Conservation (phyloP, 2,888 invertebrate genomes). For the Polydrusus pterygomalis region DNA sequence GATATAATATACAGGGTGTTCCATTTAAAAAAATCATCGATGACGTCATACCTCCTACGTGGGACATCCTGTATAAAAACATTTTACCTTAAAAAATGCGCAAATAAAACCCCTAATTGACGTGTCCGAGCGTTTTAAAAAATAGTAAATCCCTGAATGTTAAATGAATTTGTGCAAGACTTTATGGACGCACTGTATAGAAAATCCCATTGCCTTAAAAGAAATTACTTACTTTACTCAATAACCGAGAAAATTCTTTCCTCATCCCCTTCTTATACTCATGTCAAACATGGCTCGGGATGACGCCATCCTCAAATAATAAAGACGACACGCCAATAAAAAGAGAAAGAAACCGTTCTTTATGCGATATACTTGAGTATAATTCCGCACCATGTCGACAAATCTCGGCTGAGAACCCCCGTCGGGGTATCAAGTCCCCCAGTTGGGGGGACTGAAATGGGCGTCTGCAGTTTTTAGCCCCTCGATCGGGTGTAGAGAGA, state of each 20-base stretch:
- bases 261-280: not conserved
- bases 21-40: too few relatives aligned
- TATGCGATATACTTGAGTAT: conserved; percentile 40
- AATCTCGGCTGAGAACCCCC: conserved; percentile 43
- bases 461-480: conserved; percentile 31
- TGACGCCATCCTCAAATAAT: conserved; percentile 26
- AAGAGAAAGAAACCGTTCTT: conserved; percentile 31
- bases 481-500: conserved; percentile 4
- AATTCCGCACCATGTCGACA: conserved; percentile 50
- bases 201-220: not conserved
- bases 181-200: not conserved
- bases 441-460: conserved; percentile 3
- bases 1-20: too few relatives aligned
- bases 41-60: too few relatives aligned
- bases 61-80: too few relatives aligned
- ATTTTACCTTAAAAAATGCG: too few relatives aligned
- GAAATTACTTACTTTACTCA: not conserved
- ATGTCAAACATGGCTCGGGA: not conserved
- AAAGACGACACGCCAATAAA: conserved; percentile 28
- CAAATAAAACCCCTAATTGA: too few relatives aligned
- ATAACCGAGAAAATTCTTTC: not conserved
- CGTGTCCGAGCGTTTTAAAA: too few relatives aligned
- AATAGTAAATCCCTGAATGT: too few relatives aligned
- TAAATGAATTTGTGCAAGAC: too few relatives aligned
- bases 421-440: conserved; percentile 35